Percentiles rank a stretch among this genome's conserved stretches.
phyloP scores from a whole-genome alignment of 2,113 vertebrate genomes.

The Nipponia nippon region DNA sequence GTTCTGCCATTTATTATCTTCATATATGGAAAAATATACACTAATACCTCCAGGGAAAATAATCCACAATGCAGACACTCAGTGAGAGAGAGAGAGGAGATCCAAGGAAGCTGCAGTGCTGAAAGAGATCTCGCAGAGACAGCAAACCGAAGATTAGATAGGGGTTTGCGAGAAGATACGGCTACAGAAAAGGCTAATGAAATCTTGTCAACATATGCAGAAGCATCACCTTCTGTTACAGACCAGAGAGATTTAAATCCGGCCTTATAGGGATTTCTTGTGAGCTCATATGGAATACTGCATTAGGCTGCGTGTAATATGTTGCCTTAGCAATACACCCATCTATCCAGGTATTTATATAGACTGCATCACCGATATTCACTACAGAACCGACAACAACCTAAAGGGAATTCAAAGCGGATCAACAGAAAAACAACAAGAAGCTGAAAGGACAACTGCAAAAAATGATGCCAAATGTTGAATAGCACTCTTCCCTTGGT shows the following conservation, averaged over 20 bases:
- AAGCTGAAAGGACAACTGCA: neutral
- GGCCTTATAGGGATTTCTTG: neutral
- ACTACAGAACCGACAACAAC: neutral
- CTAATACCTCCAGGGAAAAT: constrained; percentile 57
- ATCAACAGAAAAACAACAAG: neutral
- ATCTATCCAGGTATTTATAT: neutral
- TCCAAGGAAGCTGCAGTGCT: constrained; percentile 15
- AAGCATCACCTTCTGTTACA: constrained; percentile 27
- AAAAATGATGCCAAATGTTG: neutral
- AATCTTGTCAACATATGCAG: constrained; percentile 32
- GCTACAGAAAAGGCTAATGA: constrained; percentile 28
- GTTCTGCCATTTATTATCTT: constrained; percentile 68
- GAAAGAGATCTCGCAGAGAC: constrained; percentile 35
- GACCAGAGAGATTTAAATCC: neutral
- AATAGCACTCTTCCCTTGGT: neutral
- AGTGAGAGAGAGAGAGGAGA: neutral
- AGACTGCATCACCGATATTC: neutral
- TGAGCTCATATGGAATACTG: neutral
- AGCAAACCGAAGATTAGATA: constrained; percentile 48
- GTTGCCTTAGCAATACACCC: neutral
- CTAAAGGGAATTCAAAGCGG: neutral
- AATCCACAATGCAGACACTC: constrained; percentile 27
- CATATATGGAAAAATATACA: constrained; percentile 64
- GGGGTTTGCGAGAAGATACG: neutral
- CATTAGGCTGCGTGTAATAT: neutral